Conservation (phyloP, 2,797 vertebrate genomes). For the Poecilia wingei region DNA sequence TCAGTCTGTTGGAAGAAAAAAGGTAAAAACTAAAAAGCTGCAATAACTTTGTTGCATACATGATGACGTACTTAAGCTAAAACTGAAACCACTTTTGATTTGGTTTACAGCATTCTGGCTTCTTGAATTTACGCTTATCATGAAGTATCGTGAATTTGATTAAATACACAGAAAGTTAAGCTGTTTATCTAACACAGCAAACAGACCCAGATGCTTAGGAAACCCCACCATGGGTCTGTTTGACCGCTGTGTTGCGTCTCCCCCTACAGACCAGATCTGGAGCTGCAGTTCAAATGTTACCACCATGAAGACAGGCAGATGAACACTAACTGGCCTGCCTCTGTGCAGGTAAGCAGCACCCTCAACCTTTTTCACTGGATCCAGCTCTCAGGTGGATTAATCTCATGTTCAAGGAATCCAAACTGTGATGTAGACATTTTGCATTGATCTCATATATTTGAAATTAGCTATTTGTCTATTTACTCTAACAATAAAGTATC, state of each 20-base stretch:
- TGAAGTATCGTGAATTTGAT: not conserved
- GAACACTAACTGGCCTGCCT: slow-evolving; percentile 98
- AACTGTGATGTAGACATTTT: not conserved
- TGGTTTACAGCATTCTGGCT: not conserved
- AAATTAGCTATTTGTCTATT: not conserved
- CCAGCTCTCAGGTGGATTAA: not conserved
- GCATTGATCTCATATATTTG: not conserved
- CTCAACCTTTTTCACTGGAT: slow-evolving; percentile 63
- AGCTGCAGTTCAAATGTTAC: slow-evolving; percentile 98
- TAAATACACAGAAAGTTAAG: not conserved
- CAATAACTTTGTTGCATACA: not conserved
- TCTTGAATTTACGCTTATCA: not conserved
- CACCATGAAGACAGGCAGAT: slow-evolving; percentile 96
- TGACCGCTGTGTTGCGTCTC: slow-evolving; percentile 42
- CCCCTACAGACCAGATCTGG: slow-evolving; percentile 89
- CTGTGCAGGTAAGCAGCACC: slow-evolving; percentile 91
- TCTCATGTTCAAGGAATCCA: not conserved
- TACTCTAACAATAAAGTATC: not conserved
- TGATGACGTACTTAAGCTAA: not conserved
- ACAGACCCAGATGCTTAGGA: not conserved
- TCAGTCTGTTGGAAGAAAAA: not conserved
- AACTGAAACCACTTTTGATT: not conserved
- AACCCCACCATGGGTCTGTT: slow-evolving; percentile 42
- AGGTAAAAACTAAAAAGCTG: not conserved
- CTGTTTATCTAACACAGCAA: not conserved